Evolutionary conservation across 2,888 invertebrate genomes (phyloP), one percentile per base, ranked within the genome.

Genomic region (Hypena proboscidalis): DNA sequence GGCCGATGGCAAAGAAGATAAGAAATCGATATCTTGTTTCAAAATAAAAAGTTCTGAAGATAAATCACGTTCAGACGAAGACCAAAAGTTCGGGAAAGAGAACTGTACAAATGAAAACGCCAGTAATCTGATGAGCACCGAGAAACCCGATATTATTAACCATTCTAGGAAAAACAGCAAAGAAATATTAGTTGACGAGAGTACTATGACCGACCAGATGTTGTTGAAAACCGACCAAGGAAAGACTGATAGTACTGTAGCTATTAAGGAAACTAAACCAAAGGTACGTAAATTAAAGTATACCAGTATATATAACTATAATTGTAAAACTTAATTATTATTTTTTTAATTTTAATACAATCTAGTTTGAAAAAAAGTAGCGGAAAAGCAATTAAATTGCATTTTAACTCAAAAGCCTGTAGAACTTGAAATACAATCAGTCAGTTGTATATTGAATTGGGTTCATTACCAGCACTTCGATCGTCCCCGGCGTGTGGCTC

Each of bases 21-120:
- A 85, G 68, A 87, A 80, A 77, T 83, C 88, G 52, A 80, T 85
- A 76, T 87, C 86, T 59, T 90, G 90, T 77, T 90, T 90, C 70
- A 90, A 90, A 85, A 86, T 88, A 57, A 89, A 86, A 83, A 82
- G 77, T 74, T 77, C 83, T 3, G 83, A 83, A 58, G 80, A 83
- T 73, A 90, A 88, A 77, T 79, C 79, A 73, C 80, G 81, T 58
- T 74, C 77, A 40, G 81, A 77, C 45, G 85, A 87, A 47, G 87
- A 89, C 58, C 74, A 73, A 51, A 85, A 77, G 66, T 83, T 73
- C 39, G 81, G 80, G 5, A 80, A 77, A 65, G 89, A 90, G 44
- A 89, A 89, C 65, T 88, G 86, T 72, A 74, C 74, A 38, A 88
- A 89, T 63, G 90, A 90, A 72, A 89, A 88, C 62, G 77, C 80